A percentile compares a stretch with the other conserved stretches of the same genome.
These are phyloP conservation scores for Helarctos malayanus DNA, from an alignment of 2,797 vertebrate genomes.

Conservation along the genomic window DNA sequence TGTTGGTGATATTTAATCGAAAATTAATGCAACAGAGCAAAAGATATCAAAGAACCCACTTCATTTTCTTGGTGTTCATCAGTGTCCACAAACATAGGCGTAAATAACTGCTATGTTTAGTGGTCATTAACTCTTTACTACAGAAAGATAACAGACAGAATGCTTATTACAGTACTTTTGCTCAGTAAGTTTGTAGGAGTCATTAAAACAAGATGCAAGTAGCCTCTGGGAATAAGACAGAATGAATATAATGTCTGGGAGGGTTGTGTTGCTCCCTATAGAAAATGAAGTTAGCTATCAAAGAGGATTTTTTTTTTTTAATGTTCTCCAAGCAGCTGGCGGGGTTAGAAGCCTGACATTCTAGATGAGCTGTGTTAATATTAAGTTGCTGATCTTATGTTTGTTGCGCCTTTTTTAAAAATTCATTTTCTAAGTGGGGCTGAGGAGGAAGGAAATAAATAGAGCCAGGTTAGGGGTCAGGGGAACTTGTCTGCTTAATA, in stretches of 20 bases:
- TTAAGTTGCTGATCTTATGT: not conserved
- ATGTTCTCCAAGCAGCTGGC: not conserved
- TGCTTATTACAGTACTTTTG: not conserved
- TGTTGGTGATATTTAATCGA: conserved; percentile 27
- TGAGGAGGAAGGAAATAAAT: not conserved
- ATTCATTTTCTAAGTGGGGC: not conserved
- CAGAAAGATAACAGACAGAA: not conserved
- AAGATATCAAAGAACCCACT: not conserved
- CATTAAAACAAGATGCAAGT: not conserved
- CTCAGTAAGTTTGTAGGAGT: not conserved
- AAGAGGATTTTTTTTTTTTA: not conserved
- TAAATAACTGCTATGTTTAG: not conserved
- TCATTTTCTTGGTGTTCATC: not conserved
- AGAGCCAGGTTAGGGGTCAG: not conserved
- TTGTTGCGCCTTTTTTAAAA: not conserved
- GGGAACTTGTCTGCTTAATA: not conserved
- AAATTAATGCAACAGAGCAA: conserved; percentile 49
- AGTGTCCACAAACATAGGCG: not conserved
- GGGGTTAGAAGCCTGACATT: not conserved
- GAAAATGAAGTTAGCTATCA: not conserved
- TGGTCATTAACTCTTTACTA: not conserved
- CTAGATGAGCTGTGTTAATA: not conserved
- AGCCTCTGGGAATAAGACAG: not conserved
- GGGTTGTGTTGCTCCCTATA: not conserved
- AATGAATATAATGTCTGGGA: not conserved